Evolutionary conservation across 2,113 vertebrate genomes (phyloP).

Genomic region (Cavia porcellus): DNA sequence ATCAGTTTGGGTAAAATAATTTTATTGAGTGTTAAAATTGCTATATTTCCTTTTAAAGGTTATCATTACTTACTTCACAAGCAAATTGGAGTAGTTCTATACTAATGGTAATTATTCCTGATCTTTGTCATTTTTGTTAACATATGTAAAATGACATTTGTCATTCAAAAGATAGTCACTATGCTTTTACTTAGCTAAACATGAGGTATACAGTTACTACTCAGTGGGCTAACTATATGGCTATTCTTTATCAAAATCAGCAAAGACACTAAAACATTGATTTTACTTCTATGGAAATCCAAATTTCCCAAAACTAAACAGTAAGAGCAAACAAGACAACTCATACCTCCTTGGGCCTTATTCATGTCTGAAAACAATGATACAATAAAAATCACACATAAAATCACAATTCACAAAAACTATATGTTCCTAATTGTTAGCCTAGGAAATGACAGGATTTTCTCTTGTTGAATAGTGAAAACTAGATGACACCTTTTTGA

Average conservation of each 20-base stretch:
- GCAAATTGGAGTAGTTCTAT: background rate
- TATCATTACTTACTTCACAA: background rate
- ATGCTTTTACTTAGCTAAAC: background rate
- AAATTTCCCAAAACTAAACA: slow-evolving; percentile 56
- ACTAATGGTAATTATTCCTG: slow-evolving; percentile 30
- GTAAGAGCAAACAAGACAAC: background rate
- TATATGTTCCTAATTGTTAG: slow-evolving; percentile 36
- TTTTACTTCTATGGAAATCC: slow-evolving; percentile 14
- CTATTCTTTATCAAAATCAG: background rate
- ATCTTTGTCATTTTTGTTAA: background rate
- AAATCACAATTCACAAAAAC: slow-evolving; percentile 39
- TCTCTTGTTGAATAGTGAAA: slow-evolving; percentile 22
- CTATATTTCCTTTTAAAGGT: slow-evolving; percentile 8
- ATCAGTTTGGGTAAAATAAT: background rate
- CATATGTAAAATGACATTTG: background rate
- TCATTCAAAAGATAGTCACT: background rate
- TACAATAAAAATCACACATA: slow-evolving; percentile 4
- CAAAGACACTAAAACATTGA: background rate
- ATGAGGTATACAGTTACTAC: background rate
- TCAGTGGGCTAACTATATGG: background rate
- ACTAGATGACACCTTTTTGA: slow-evolving; percentile 28
- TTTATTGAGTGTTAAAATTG: background rate
- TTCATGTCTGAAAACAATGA: background rate
- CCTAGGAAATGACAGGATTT: background rate
- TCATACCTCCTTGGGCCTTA: background rate